Conservation (phyloP, 1,140 invertebrate species). For the Drosophila pectinifera region DNA sequence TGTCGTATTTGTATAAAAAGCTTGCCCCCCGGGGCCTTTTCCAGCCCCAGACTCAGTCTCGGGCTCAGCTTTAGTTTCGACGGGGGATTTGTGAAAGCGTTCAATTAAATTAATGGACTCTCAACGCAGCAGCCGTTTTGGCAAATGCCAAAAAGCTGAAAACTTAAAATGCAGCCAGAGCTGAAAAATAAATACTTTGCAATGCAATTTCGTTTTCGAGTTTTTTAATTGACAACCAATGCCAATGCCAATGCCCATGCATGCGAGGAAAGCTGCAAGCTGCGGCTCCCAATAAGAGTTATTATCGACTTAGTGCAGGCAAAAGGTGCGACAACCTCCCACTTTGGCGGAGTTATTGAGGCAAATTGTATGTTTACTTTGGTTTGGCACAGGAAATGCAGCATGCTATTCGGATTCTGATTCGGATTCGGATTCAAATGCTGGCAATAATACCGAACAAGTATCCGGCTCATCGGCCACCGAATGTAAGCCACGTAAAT, state of each 20-base stretch:
- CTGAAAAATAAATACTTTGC: slow-evolving; percentile 59
- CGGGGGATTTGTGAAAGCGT: slow-evolving; percentile 80
- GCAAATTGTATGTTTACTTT: slow-evolving; percentile 3
- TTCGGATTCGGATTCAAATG: slow-evolving; percentile 50
- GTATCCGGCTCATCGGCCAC: slow-evolving; percentile 67
- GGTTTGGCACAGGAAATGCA: slow-evolving; percentile 27
- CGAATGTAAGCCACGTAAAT: slow-evolving; percentile 70
- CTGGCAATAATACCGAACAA: slow-evolving; percentile 26
- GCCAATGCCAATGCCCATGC: slow-evolving; percentile 9
- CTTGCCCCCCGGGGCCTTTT: slow-evolving; percentile 18
- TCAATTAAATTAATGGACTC: slow-evolving; percentile 81
- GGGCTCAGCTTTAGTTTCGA: slow-evolving; percentile 39
- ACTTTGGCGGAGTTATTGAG: slow-evolving; percentile 6
- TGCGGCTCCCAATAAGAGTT: slow-evolving; percentile 19
- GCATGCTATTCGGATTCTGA: slow-evolving; percentile 12
- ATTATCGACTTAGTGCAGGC: slow-evolving; percentile 33
- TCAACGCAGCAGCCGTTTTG: slow-evolving; percentile 48
- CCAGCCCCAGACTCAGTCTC: background rate
- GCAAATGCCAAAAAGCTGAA: slow-evolving; percentile 55
- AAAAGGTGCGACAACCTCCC: slow-evolving; percentile 31
- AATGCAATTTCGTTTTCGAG: slow-evolving; percentile 53
- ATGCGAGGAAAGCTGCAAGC: slow-evolving; percentile 22
- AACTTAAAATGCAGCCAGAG: slow-evolving; percentile 29
- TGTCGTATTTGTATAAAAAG: slow-evolving; percentile 19
- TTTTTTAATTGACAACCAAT: slow-evolving; percentile 55